Evolutionary conservation across 30 jellyfish, hydroid and myxozoan species (phyloP), one percentile per base, ranked within the genome.

Genomic region (Turritopsis dohrnii): DNA sequence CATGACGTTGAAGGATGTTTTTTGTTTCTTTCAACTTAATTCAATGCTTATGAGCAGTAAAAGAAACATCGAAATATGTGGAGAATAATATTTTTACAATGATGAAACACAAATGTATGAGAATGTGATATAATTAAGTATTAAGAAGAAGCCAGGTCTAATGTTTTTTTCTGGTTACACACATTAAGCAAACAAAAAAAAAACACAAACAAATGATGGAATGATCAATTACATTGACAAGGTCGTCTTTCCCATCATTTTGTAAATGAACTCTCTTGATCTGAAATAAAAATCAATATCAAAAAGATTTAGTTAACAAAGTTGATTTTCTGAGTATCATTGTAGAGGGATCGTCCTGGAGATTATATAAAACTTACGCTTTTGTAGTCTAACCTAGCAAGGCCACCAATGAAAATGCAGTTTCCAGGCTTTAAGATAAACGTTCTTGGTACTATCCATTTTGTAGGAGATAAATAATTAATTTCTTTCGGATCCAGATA

Each of bases 381-480:
- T 71, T 71, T 21, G 72, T 79, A 92, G 84, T 92, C 96, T 21
- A 92, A 65, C 29, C 96, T 74, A 8, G 95, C 98, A 22, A 92
- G 76, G 9, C 98, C 98, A 21, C 98, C 98, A 92, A 92, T 86
- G 76, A 87, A 82, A 18, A 92, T 65, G 9, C 91, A 75, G n/a
- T 81, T 71, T 17, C 98, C 98, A 21, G 98, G 98, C 18, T 74
- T 66, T 53, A 92, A 25, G 30, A 92, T 30, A 28, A 80, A 79
- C 18, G 96, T 92, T 74, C 79, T 85, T 71, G 98, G 98, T 22
- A 92, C 98, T 26, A 92, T 72, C 98, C 98, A 92, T 20, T 19
- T 79, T 31, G 71, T 54, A 16, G 93, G 98, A n/a, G 74, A 83
- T 75, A 92, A 29, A 65, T 73, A 75, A 52, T 84, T 84, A 28